phyloP scores from a whole-genome alignment of 1,140 invertebrate genomes.

The Chionoecetes opilio region DNA sequence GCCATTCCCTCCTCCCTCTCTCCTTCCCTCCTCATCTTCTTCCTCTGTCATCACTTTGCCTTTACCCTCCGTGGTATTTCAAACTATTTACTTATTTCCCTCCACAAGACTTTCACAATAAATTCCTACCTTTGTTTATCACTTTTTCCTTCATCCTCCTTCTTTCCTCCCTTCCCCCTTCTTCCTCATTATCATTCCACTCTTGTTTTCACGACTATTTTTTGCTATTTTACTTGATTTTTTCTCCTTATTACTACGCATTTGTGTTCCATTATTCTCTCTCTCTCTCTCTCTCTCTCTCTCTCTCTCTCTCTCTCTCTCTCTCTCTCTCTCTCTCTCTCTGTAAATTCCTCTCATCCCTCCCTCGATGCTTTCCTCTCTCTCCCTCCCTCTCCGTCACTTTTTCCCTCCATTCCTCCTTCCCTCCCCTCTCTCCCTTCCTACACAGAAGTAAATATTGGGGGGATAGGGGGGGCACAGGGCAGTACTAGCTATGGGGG shows the following conservation, averaged over 20 bases:
- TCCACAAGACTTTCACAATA: not conserved
- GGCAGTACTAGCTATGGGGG: not conserved
- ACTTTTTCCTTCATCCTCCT: not conserved
- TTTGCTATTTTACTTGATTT: not conserved
- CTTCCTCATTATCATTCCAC: conserved; percentile 6
- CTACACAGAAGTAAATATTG: not conserved
- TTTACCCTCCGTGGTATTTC: not conserved
- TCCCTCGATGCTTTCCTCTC: not conserved
- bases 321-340: conserved; percentile 20
- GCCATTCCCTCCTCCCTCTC: not conserved
- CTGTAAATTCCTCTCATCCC: not conserved
- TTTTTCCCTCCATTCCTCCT: not conserved
- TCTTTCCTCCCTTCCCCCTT: not conserved
- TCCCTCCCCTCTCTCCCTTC: not conserved
- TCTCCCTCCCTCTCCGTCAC: not conserved
- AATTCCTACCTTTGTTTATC: not conserved
- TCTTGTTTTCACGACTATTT: not conserved
- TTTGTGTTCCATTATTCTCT: not conserved
- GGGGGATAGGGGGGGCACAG: not conserved
- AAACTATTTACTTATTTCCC: not conserved
- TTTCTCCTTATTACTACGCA: not conserved
- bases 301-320: conserved; percentile 23
- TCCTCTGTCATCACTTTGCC: not conserved
- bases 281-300: conserved; percentile 27
- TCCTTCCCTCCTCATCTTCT: not conserved